These are phyloP conservation scores for Embiotoca jacksoni DNA, from an alignment of 2,113 vertebrate species.

Conservation along the genomic window DNA sequence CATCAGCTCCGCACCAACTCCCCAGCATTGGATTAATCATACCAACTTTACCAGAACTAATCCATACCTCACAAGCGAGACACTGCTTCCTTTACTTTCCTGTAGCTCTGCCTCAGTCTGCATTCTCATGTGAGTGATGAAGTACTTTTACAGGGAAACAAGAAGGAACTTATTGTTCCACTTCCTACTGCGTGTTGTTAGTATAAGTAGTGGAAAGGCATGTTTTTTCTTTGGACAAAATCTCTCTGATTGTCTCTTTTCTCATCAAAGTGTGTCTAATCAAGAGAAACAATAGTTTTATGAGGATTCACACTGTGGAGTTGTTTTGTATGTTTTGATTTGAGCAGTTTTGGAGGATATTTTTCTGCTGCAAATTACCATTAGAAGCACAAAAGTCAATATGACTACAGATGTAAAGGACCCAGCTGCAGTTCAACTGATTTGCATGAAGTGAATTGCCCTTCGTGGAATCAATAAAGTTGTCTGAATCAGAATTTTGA, in stretches of 20 bases:
- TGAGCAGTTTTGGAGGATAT: slow-evolving; percentile 7
- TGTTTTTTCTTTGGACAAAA: slow-evolving; percentile 22
- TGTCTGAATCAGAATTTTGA: no score
- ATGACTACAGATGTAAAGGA: slow-evolving; percentile 13
- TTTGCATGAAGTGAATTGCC: background rate
- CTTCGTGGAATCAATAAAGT: no score
- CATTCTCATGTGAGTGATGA: slow-evolving; percentile 71
- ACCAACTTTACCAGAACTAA: slow-evolving; percentile 75
- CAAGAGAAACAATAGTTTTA: background rate
- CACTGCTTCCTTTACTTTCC: slow-evolving; percentile 25
- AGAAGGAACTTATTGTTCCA: slow-evolving; percentile 37
- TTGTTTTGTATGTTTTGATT: background rate
- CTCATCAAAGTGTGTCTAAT: background rate
- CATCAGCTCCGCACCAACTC: slow-evolving; percentile 25
- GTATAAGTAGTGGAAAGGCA: slow-evolving; percentile 3
- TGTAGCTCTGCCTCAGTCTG: slow-evolving; percentile 37
- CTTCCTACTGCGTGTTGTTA: slow-evolving; percentile 22
- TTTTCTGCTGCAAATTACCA: background rate
- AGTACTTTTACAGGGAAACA: slow-evolving; percentile 40
- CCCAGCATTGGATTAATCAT: slow-evolving; percentile 67
- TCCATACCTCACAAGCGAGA: slow-evolving; percentile 63
- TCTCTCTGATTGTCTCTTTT: slow-evolving; percentile 6
- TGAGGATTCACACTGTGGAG: background rate
- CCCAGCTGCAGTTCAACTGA: background rate
- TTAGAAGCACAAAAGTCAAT: background rate